A percentile compares a stretch with the other conserved stretches of the same genome.
These are phyloP conservation scores for Potamilus streckersoni DNA, from an alignment of 1,140 invertebrate genomes.

Conservation along the genomic window DNA sequence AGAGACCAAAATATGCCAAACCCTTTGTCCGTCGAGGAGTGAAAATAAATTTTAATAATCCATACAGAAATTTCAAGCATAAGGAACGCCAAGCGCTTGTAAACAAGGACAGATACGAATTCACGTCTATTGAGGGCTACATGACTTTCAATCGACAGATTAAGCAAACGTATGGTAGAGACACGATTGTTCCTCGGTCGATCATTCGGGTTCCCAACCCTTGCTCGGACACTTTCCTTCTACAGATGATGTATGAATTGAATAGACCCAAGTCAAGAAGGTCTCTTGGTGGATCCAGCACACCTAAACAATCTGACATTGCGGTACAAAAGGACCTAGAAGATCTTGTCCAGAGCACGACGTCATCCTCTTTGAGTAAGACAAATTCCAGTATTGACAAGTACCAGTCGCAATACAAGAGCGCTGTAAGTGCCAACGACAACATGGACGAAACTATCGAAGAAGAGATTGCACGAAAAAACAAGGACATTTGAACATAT, in stretches of 20 bases:
- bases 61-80: conserved; percentile 30
- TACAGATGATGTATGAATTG: conserved; percentile 32
- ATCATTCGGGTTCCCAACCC: conserved; percentile 26
- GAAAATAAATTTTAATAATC: conserved; percentile 30
- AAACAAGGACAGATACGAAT: conserved; percentile 18
- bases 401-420: not conserved
- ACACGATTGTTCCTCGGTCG: conserved; percentile 19
- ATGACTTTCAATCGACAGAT: conserved; percentile 23
- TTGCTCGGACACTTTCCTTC: conserved; percentile 28
- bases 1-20: not conserved
- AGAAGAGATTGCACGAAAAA: no score
- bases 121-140: conserved; percentile 23
- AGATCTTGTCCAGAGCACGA: conserved; percentile 24
- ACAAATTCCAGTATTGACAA: conserved; percentile 23
- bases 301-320: conserved; percentile 15
- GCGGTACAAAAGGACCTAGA: conserved; percentile 13
- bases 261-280: conserved; percentile 17
- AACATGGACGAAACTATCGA: no score
- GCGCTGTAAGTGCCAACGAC: no score
- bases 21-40: not conserved
- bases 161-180: conserved; percentile 12
- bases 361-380: conserved; percentile 28
- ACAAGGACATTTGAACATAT: no score
- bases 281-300: conserved; percentile 1
- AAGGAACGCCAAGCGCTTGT: conserved; percentile 15